Evolutionary conservation across 2,113 vertebrate genomes (phyloP), one percentile per base, ranked within the genome.

Genomic region (Daphoenositta chrysoptera): DNA sequence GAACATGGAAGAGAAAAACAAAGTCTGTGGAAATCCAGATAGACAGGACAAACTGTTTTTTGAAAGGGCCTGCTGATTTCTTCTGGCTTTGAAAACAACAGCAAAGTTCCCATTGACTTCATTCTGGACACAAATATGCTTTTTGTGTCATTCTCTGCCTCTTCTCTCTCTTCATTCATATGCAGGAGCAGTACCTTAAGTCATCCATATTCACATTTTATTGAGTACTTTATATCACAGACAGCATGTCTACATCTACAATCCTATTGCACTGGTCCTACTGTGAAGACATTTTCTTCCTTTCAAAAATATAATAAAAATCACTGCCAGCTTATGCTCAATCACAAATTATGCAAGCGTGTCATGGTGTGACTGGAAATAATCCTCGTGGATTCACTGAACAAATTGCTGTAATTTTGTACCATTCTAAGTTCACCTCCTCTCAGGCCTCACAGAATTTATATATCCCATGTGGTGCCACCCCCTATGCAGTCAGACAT

Each of bases 181-280:
- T 94, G 39, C n/a, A 60, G 51, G 31, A 93, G 16, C 31, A 35
- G 66, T 63, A 73, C 42, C 68, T 86, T 54, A 69, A 86, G 51
- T 77, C 24, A 89, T 92, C 64, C 47, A 90, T 93, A 94, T 96
- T 87, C 79, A 81, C 79, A 87, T 77, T 94, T 77, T 70, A 93
- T 81, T 58, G 58, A 90, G 39, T 77, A 73, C 35, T 94, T 93
- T 89, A 21, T 83, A 70, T 83, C 58, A 77, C 35, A 85, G 82
- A n/a, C 50, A 94, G 50, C 56, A n/a, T 33, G 57, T 70, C 51
- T 89, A 44, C 60, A 63, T 77, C 60, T 89, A 47, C 77, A 84
- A 64, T 91, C 73, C 53, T 94, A 60, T 72, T 79, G 70, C 53
- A 15, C 26, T 28, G 26, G 57, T 94, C 90, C 78, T 85, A 72